These are phyloP conservation scores for Pelodiscus sinensis DNA, from an alignment of 2,113 vertebrate species.

Conservation along the genomic window DNA sequence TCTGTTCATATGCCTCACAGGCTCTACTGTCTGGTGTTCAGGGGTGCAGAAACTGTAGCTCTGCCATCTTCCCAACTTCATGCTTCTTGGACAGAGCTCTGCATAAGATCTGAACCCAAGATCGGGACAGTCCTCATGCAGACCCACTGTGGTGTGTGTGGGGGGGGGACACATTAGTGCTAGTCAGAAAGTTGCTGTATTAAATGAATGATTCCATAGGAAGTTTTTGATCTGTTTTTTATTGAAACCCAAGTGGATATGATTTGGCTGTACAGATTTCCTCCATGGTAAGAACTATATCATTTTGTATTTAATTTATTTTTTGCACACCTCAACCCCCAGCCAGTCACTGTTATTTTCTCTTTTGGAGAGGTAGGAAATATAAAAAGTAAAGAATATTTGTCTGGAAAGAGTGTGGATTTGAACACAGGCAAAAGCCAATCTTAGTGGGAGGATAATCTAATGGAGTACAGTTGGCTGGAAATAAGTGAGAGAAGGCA, in stretches of 20 bases:
- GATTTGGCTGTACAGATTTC: not conserved
- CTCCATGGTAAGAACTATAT: not conserved
- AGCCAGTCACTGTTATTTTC: not conserved
- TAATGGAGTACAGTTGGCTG: slow-evolving; percentile 25
- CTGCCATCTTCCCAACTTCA: not conserved
- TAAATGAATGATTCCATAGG: not conserved
- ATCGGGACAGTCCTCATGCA: not conserved
- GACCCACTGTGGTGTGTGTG: not conserved
- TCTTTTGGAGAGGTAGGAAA: slow-evolving; percentile 9
- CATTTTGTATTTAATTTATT: slow-evolving; percentile 3
- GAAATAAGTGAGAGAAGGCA: slow-evolving; percentile 17
- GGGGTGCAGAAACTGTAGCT: not conserved
- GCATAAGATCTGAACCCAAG: not conserved
- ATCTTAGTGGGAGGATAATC: slow-evolving; percentile 33
- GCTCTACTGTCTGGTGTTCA: not conserved
- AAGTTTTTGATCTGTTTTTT: not conserved
- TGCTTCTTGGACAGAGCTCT: not conserved
- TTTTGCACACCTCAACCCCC: not conserved
- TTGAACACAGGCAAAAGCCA: slow-evolving; percentile 23
- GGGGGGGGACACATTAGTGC: not conserved
- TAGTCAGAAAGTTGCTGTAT: not conserved
- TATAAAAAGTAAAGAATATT: slow-evolving; percentile 4
- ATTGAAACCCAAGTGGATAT: not conserved
- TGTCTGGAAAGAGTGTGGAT: not conserved
- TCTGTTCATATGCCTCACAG: not conserved